Evolutionary conservation across 2,113 vertebrate species (phyloP).

Genomic region (Vombatus ursinus): DNA sequence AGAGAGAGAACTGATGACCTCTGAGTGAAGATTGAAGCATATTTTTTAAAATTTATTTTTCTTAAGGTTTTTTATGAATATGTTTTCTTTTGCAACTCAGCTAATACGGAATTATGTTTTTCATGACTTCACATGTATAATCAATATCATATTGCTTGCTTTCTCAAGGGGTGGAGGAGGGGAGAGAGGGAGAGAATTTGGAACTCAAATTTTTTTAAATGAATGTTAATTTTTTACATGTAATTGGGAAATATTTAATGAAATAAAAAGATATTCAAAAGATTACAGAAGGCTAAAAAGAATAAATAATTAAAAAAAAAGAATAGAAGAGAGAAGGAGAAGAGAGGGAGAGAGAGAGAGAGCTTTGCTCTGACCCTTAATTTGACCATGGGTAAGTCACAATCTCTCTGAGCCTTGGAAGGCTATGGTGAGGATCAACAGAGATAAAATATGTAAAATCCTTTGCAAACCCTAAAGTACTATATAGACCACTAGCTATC

Average conservation of each 20-base stretch:
- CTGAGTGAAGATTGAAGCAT: background rate
- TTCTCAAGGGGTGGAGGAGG: background rate
- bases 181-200: background rate
- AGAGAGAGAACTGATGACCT: background rate
- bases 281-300: background rate
- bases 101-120: background rate
- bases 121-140: background rate
- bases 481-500: no score
- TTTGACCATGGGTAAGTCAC: no score
- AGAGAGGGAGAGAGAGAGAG: no score
- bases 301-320: background rate
- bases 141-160: background rate
- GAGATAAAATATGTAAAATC: no score
- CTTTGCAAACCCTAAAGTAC: no score
- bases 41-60: background rate
- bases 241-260: background rate
- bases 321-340: no score
- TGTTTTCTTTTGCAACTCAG: background rate
- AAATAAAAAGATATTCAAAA: background rate
- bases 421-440: no score
- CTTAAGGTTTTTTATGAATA: background rate
- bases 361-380: no score
- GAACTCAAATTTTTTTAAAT: background rate
- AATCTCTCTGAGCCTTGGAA: no score
- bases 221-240: background rate